phyloP scores from a whole-genome alignment of 2,888 invertebrate species.

The Eueremaeus valkanovi region DNA sequence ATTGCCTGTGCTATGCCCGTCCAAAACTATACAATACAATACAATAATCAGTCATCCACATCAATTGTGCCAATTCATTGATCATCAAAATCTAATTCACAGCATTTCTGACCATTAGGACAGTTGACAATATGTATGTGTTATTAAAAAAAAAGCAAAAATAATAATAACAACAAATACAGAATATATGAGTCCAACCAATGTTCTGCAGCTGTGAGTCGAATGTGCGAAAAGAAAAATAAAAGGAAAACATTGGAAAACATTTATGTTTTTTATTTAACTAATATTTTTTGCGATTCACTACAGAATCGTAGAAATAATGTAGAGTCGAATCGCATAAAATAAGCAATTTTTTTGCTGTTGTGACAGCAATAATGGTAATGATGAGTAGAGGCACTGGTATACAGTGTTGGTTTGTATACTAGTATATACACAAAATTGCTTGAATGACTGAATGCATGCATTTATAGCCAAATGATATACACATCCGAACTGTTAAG shows the following conservation, averaged over 20 bases:
- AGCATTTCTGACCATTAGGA: conserved; percentile 24
- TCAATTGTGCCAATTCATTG: conserved; percentile 16
- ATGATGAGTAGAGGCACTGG: no score
- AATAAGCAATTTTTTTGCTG: not conserved
- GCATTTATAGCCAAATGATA: not conserved
- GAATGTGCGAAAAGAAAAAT: no score
- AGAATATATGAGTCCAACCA: not conserved
- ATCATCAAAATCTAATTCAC: conserved; percentile 22
- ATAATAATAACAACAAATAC: conserved; percentile 2
- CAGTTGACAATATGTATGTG: not conserved
- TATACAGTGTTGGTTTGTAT: no score
- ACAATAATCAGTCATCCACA: conserved; percentile 29
- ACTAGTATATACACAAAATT: no score
- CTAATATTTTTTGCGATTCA: not conserved
- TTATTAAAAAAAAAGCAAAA: conserved; percentile 9
- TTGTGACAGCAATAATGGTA: not conserved
- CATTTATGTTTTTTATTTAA: not conserved
- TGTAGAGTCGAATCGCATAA: not conserved
- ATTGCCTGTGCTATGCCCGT: no score
- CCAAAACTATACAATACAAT: not conserved
- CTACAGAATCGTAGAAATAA: not conserved
- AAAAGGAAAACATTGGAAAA: not conserved
- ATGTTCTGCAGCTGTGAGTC: not conserved
- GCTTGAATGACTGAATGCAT: no score
- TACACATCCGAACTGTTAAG: not conserved